phyloP scores from a whole-genome alignment of 2,113 vertebrate genomes.

The Apistogramma diplotaenia region DNA sequence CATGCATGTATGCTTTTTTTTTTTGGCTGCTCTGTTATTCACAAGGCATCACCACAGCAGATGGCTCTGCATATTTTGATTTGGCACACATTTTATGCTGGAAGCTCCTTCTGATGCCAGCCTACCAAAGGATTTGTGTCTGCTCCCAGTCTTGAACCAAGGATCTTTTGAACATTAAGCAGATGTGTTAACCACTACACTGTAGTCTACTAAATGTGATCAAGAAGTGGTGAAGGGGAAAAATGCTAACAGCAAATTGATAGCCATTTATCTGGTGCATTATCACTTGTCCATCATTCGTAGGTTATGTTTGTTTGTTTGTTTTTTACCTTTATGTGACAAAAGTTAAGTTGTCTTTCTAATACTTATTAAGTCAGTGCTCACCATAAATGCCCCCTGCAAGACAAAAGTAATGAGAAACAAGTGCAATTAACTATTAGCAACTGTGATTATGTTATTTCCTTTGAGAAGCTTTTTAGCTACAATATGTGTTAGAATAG shows the following conservation, averaged over 20 bases:
- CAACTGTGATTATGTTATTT: neutral
- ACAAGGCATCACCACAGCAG: neutral
- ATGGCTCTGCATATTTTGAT: neutral
- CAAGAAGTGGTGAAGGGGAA: neutral
- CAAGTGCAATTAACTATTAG: neutral
- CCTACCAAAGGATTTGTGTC: neutral
- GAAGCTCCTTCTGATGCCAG: neutral
- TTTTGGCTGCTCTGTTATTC: neutral
- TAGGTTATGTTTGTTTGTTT: too few relatives aligned
- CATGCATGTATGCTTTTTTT: neutral
- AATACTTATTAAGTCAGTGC: neutral
- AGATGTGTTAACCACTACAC: neutral
- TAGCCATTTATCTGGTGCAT: neutral
- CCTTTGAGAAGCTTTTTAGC: neutral
- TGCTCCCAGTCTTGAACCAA: neutral
- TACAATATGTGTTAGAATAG: neutral
- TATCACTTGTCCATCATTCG: too few relatives aligned
- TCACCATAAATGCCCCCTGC: neutral
- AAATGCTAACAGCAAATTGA: neutral
- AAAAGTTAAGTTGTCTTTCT: neutral
- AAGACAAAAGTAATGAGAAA: neutral
- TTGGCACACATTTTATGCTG: neutral
- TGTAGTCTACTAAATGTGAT: neutral
- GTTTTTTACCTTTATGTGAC: too few relatives aligned
- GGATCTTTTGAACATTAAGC: neutral